Conservation (phyloP, 2,888 invertebrate genomes). For the Yponomeuta malinellus region DNA sequence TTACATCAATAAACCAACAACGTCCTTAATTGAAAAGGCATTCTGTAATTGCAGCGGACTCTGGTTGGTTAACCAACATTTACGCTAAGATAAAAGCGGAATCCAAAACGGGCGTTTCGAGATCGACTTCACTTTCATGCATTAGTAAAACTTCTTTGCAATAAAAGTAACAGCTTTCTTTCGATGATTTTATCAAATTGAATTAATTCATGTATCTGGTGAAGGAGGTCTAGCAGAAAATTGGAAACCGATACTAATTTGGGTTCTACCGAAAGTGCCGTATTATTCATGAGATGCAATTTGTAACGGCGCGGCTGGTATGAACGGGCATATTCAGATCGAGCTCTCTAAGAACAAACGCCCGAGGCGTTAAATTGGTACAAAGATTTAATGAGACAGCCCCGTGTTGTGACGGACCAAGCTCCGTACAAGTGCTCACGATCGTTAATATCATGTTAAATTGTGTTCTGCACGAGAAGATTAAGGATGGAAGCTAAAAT, state of each 20-base stretch:
- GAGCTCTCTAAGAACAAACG: background rate
- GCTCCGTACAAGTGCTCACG: no score
- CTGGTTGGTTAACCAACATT: conserved; percentile 4
- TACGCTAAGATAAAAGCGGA: background rate
- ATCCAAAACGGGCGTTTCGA: background rate
- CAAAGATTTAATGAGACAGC: background rate
- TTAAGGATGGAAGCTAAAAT: no score
- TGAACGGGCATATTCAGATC: background rate
- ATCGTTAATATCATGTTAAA: no score
- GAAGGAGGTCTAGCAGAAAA: conserved; percentile 1
- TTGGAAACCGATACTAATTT: background rate
- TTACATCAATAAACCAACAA: conserved; percentile 47
- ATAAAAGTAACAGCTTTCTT: conserved; percentile 3
- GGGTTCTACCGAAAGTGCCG: background rate
- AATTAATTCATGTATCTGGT: background rate
- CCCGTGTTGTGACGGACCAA: no score
- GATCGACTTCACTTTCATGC: background rate
- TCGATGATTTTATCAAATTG: background rate
- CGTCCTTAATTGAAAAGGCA: conserved; percentile 41
- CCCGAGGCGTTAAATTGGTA: background rate
- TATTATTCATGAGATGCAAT: conserved; percentile 8
- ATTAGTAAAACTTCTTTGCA: background rate
- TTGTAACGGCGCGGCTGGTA: background rate
- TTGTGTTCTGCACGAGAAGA: no score
- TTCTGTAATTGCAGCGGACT: conserved; percentile 33